Conservation (phyloP, 2,113 vertebrate species). For the Brachyhypopomus occidentalis region DNA sequence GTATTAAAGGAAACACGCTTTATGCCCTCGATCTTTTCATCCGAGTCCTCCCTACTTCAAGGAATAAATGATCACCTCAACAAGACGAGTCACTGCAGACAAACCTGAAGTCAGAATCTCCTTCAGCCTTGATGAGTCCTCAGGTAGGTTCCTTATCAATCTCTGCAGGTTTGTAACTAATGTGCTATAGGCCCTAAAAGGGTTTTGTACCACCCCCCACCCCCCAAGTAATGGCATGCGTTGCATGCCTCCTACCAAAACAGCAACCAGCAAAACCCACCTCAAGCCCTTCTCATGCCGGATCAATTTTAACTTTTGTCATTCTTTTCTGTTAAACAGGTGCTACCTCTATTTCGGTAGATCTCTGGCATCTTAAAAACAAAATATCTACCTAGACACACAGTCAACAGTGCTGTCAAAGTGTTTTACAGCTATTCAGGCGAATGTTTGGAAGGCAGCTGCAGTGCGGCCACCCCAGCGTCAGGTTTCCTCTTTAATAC, state of each 20-base stretch:
- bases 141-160: conserved; percentile 76
- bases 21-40: conserved; percentile 1
- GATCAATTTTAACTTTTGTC: conserved; percentile 66
- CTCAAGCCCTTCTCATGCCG: conserved; percentile 45
- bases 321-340: conserved; percentile 73
- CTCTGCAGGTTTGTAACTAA: background rate
- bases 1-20: conserved; percentile 14
- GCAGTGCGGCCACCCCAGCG: conserved; percentile 77
- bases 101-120: conserved; percentile 92
- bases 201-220: background rate
- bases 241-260: conserved; percentile 69
- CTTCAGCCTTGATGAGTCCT: conserved; percentile 88
- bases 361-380: conserved; percentile 69
- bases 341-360: conserved; percentile 76
- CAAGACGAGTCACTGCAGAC: conserved; percentile 90
- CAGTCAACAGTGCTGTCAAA: conserved; percentile 71
- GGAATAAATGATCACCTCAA: conserved; percentile 98
- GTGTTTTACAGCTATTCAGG: conserved; percentile 81
- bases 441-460: conserved; percentile 85
- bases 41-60: conserved; percentile 52
- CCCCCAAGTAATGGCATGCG: conserved; percentile 48
- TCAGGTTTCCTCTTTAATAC: conserved; percentile 83
- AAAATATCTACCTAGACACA: conserved; percentile 57
- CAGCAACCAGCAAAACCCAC: conserved; percentile 59
- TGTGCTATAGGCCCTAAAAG: conserved; percentile 30